These are phyloP conservation scores for Neoascia interrupta DNA, from an alignment of 2,888 invertebrate species.

Conservation along the genomic window DNA sequence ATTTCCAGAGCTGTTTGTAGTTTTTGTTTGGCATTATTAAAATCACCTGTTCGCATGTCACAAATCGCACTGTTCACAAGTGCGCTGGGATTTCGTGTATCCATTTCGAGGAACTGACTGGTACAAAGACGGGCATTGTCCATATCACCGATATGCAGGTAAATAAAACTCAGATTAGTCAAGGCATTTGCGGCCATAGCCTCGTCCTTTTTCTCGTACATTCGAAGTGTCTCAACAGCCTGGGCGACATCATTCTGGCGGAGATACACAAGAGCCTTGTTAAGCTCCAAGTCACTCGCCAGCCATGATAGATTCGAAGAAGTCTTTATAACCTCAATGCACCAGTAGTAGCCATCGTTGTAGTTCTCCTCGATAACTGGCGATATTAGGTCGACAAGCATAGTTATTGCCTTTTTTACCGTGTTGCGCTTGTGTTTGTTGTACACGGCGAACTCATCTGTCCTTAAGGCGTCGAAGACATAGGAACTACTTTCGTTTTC, in stretches of 20 bases:
- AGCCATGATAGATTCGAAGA: constrained; percentile 88
- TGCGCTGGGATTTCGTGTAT: constrained; percentile 89
- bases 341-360: constrained; percentile 88
- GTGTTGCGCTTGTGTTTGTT: constrained; percentile 86
- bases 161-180: constrained; percentile 92
- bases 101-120: constrained; percentile 85
- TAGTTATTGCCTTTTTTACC: constrained; percentile 90
- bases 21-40: constrained; percentile 86
- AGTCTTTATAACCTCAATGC: constrained; percentile 94
- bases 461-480: constrained; percentile 87
- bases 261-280: constrained; percentile 92
- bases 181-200: constrained; percentile 92
- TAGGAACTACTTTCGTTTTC: constrained; percentile 76
- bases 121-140: constrained; percentile 89
- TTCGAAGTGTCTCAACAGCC: constrained; percentile 91
- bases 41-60: constrained; percentile 85
- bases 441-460: constrained; percentile 87
- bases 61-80: constrained; percentile 93
- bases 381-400: constrained; percentile 93
- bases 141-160: constrained; percentile 87
- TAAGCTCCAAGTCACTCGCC: constrained; percentile 93
- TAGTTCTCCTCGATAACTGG: constrained; percentile 88
- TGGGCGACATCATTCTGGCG: constrained; percentile 89
- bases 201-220: constrained; percentile 91
- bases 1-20: constrained; percentile 88